Conservation (phyloP, 2,113 vertebrate species). For the Orthonyx spaldingii region DNA sequence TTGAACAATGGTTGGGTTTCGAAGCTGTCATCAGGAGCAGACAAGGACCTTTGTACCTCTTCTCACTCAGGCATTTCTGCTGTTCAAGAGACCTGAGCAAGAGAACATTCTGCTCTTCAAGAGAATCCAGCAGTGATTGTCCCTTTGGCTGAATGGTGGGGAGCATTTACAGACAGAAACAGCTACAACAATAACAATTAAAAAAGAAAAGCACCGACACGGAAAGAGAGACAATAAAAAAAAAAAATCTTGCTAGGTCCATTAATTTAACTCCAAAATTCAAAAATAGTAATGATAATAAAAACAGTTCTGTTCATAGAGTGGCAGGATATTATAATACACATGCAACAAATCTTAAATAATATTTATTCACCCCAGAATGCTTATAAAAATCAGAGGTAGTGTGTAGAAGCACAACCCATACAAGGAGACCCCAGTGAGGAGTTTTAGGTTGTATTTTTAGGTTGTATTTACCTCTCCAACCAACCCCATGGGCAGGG, state of each 20-base stretch:
- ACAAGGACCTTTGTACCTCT: background rate
- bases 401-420: background rate
- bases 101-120: background rate
- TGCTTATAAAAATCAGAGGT: background rate
- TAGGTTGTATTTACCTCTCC: background rate
- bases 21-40: background rate
- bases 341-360: background rate
- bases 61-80: background rate
- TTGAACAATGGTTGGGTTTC: background rate
- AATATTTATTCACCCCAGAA: background rate
- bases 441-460: background rate
- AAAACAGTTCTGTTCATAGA: background rate
- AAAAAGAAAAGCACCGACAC: background rate
- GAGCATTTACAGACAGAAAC: constrained; percentile 16
- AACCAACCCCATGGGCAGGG: background rate
- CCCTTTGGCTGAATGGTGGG: background rate
- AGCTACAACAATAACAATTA: constrained; percentile 1
- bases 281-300: background rate
- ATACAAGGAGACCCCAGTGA: background rate
- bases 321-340: background rate
- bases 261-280: background rate
- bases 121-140: background rate
- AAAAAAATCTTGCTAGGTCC: background rate
- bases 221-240: background rate
- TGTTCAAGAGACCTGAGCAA: background rate